phyloP scores from a whole-genome alignment of 2,797 vertebrate genomes.

The Catostomus latipinnis region DNA sequence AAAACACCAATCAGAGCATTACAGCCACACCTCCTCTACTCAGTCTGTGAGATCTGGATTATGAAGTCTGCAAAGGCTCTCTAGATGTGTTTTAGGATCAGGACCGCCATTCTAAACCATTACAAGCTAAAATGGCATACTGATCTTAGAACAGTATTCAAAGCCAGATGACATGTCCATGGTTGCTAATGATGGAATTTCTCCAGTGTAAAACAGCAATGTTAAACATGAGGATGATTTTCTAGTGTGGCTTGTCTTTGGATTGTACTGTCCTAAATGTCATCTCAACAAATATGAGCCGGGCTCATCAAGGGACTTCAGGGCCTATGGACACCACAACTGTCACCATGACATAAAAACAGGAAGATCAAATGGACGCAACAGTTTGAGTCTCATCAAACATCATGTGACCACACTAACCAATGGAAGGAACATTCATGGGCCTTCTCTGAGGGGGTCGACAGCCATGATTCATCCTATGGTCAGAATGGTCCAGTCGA shows the following conservation, averaged over 20 bases:
- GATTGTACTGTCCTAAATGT: no score
- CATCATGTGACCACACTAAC: slow-evolving; percentile 86
- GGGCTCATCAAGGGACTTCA: slow-evolving; percentile 53
- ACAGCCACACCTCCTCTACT: slow-evolving; percentile 69
- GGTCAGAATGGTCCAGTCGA: slow-evolving; percentile 82
- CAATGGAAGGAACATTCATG: slow-evolving; percentile 87
- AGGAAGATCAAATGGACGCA: slow-evolving; percentile 68
- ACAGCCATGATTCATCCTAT: slow-evolving; percentile 82
- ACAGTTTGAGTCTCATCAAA: slow-evolving; percentile 56
- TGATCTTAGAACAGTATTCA: slow-evolving; percentile 47
- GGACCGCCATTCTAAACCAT: slow-evolving; percentile 60
- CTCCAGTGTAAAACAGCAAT: slow-evolving; percentile 82
- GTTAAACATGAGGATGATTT: slow-evolving; percentile 65
- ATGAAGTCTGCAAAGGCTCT: slow-evolving; percentile 39
- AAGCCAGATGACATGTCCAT: slow-evolving; percentile 40
- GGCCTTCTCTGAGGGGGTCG: slow-evolving; percentile 83
- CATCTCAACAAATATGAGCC: slow-evolving; percentile 11
- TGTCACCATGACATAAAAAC: slow-evolving; percentile 59
- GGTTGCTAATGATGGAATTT: slow-evolving; percentile 63
- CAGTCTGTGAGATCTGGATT: slow-evolving; percentile 37
- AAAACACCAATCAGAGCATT: slow-evolving; percentile 83
- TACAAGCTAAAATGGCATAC: slow-evolving; percentile 55
- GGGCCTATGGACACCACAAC: slow-evolving; percentile 59
- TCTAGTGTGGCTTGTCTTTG: not conserved
- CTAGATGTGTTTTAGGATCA: slow-evolving; percentile 40